Conservation (phyloP, 2,113 vertebrate species). For the Aramus guarauna region DNA sequence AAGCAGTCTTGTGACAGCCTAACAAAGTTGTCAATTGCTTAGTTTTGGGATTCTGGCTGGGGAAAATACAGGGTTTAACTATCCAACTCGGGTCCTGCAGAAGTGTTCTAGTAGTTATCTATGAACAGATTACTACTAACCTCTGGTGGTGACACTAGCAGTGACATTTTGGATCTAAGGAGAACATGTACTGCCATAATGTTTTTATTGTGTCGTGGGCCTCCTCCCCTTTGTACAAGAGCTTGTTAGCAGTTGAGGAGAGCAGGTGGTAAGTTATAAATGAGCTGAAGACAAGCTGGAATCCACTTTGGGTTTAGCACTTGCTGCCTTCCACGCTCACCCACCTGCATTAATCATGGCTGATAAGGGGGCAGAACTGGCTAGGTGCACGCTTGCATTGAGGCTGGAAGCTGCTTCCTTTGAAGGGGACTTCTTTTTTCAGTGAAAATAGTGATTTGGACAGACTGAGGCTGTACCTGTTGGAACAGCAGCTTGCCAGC, state of each 20-base stretch:
- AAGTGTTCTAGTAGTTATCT: background rate
- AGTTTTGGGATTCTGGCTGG: background rate
- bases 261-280: background rate
- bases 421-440: background rate
- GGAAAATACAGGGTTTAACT: background rate
- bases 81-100: background rate
- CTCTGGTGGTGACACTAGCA: background rate
- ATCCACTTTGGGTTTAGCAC: background rate
- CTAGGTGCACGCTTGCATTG: background rate
- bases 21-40: background rate
- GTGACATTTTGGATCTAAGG: background rate
- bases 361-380: background rate
- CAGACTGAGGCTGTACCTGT: background rate
- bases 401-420: background rate
- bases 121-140: background rate
- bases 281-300: conserved; percentile 19
- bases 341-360: background rate
- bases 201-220: background rate
- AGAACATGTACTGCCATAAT: accelerated
- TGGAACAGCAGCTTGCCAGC: background rate
- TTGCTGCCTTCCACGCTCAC: background rate
- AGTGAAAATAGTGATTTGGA: background rate
- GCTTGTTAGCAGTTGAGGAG: background rate
- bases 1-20: background rate
- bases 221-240: background rate